A percentile compares a stretch with the other conserved stretches of the same genome.
phyloP scores from a whole-genome alignment of 1,140 invertebrate genomes.

The Leptinotarsa lineolata region DNA sequence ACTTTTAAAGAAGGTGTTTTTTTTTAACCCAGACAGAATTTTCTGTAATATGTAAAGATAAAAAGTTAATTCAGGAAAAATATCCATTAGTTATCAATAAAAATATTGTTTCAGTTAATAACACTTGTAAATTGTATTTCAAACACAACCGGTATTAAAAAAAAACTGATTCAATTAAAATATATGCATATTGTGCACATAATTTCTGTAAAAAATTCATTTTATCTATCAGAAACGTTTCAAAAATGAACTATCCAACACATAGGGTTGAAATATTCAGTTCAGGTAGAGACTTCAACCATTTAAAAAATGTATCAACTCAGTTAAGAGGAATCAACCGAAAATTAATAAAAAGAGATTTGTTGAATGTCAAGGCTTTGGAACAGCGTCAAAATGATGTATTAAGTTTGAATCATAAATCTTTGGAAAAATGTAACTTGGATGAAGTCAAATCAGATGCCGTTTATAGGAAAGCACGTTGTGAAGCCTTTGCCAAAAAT shows the following conservation, averaged over 20 bases:
- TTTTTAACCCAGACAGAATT: neutral
- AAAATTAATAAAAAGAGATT: slow-evolving; percentile 12
- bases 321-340: slow-evolving; percentile 6
- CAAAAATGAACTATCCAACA: neutral
- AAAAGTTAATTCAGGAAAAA: neutral
- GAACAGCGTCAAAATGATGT: slow-evolving; percentile 23
- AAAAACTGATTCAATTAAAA: neutral
- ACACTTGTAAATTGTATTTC: slow-evolving; percentile 24
- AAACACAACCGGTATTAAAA: slow-evolving; percentile 15
- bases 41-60: neutral
- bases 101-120: slow-evolving; percentile 4
- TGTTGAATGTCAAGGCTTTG: slow-evolving; percentile 17
- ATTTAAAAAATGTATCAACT: neutral
- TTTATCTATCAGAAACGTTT: neutral
- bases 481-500: slow-evolving; percentile 16
- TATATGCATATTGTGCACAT: slow-evolving; percentile 26
- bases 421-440: slow-evolving; percentile 11
- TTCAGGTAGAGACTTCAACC: neutral
- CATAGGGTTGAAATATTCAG: slow-evolving; percentile 3
- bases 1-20: slow-evolving; percentile 10
- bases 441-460: slow-evolving; percentile 20
- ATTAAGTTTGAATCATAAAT: neutral
- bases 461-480: slow-evolving; percentile 22
- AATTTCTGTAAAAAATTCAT: slow-evolving; percentile 11
- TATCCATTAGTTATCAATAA: slow-evolving; percentile 14